Base-by-base conservation (phyloP, 2,888 invertebrate species). In the Napeogenes inachia region DNA sequence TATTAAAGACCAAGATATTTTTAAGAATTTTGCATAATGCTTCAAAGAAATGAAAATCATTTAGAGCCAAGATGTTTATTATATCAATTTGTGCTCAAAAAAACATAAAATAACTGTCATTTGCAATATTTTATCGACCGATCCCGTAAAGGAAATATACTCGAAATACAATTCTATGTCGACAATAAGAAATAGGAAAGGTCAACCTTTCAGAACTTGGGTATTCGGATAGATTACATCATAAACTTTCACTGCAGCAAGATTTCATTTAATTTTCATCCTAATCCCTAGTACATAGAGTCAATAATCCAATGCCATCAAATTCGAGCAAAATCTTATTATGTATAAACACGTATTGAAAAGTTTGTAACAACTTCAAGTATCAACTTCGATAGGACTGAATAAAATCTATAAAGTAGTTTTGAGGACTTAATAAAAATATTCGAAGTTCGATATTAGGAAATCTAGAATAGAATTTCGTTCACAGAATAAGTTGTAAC, bases 331-430 rank as follows among this genome's bases (percentile, higher is more conserved):
- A 50, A 42, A 50, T 30, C 50, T 50, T 30, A 50, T 50, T 50
- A 50, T 50, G 50, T 50, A 50, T 50, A 50, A 50, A 50, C 50
- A 50, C 50, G 50, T 50, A 50, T 50, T 50, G 50, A 30, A 50
- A 50, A 50, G 50, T 50, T 50, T 10, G 50, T 50, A 30, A 50
- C 30, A 50, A 50, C 50, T 50, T 50, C 30, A 50, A 50, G 50
- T 21, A 50, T 50, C 47, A 21, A 47, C 47, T 47, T 47, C 50
- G 50, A 50, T 50, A 12, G 50, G 30, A 50, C 50, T 50, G 30
- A 30, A 50, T 50, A 50, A 50, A 50, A 50, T 50, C 10, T 50
- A 50, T 30, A 50, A 50, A 50, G 50, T 50, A 50, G 50, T 50
- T 50, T 30, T 10, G 50, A 30, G 50, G 50, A 50, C 50, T 50